Base-by-base conservation (phyloP, 2,797 vertebrate genomes). In the Brachyalestes nurse region DNA sequence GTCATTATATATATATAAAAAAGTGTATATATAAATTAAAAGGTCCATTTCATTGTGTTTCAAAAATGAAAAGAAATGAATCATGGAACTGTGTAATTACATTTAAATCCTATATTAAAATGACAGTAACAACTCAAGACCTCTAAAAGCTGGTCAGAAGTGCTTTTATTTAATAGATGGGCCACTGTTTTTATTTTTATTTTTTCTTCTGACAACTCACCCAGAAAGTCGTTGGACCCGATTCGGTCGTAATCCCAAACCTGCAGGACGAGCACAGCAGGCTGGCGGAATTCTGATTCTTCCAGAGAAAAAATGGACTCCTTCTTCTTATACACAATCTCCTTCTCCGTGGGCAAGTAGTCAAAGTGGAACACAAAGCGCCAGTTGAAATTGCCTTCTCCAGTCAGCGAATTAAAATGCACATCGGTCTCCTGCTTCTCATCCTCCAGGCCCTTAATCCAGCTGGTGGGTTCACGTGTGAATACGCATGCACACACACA, bases 381-480 rank as follows among this genome's bases (percentile, higher is more conserved):
- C 97, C 97, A 98, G 88, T 97, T 98, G 92, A 99, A 98, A 92
- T 98, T 98, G 75, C 97, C 97, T 90, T 98, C 97, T 55, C 97
- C 97, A 0, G 96, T 98, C 87, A 99, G 89, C 53, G 97, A 99
- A 90, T 95, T 98, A 75, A 98, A 98, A 90, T 98, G 97, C 81
- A 99, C 97, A 0, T 98, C 98, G 0, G 97, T 99, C 90, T 99
- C 97, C 90, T 99, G 98, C 81, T 96, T 97, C n/a, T 97, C 93
- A 0, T 91, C 89, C n/a, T 98, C 96, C 75, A 97, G 87, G n/a
- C 97, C 97, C 87, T 98, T 97, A 75, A 98, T 93, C 97, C 97
- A 98, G 77, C 97, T 99, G 90, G 67, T 90, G 25, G 83, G 74
- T 25, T 47, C 17, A 62, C 28, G 61, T 13, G 38, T 25, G 55